A percentile compares a stretch with the other conserved stretches of the same genome.
Evolutionary conservation across 2,888 invertebrate species (phyloP).

Genomic region (Drosophila mercatorum): DNA sequence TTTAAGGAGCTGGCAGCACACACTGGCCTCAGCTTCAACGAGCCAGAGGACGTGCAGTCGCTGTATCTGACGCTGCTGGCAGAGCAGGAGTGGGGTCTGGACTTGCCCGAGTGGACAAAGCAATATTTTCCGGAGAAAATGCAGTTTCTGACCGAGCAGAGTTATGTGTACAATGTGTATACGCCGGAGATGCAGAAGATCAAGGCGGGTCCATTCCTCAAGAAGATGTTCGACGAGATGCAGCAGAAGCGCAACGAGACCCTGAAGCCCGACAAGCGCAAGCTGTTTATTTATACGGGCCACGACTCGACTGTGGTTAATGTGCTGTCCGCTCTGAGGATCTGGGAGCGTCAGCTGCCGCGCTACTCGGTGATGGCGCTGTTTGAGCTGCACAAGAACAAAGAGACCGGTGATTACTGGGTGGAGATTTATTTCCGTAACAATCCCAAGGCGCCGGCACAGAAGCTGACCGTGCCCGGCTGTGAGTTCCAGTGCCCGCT

Average conservation of each 20-base stretch:
- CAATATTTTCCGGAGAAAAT: slow-evolving; percentile 87
- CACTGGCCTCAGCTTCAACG: slow-evolving; percentile 86
- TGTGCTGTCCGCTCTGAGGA: slow-evolving; percentile 87
- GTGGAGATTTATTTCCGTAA: slow-evolving; percentile 85
- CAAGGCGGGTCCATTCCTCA: slow-evolving; percentile 88
- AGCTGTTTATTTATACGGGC: slow-evolving; percentile 88
- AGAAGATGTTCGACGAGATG: slow-evolving; percentile 88
- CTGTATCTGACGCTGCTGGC: slow-evolving; percentile 88
- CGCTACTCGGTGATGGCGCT: slow-evolving; percentile 88
- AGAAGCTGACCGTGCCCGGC: slow-evolving; percentile 87
- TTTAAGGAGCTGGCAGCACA: slow-evolving; percentile 86
- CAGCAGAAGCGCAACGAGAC: slow-evolving; percentile 85
- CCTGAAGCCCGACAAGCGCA: slow-evolving; percentile 85
- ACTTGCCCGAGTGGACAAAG: slow-evolving; percentile 87
- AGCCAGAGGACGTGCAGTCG: slow-evolving; percentile 88
- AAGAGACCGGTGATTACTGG: slow-evolving; percentile 85
- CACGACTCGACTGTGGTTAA: slow-evolving; percentile 91
- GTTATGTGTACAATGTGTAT: slow-evolving; percentile 87
- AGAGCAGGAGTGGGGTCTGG: slow-evolving; percentile 87
- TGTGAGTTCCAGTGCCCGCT: slow-evolving; percentile 88
- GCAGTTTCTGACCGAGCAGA: slow-evolving; percentile 86
- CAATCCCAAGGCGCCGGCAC: slow-evolving; percentile 85
- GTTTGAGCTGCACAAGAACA: slow-evolving; percentile 87
- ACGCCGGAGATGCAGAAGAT: slow-evolving; percentile 87
- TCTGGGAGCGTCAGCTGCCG: slow-evolving; percentile 89